Base-by-base conservation (phyloP, 2,113 vertebrate species). In the Blennius ocellaris region DNA sequence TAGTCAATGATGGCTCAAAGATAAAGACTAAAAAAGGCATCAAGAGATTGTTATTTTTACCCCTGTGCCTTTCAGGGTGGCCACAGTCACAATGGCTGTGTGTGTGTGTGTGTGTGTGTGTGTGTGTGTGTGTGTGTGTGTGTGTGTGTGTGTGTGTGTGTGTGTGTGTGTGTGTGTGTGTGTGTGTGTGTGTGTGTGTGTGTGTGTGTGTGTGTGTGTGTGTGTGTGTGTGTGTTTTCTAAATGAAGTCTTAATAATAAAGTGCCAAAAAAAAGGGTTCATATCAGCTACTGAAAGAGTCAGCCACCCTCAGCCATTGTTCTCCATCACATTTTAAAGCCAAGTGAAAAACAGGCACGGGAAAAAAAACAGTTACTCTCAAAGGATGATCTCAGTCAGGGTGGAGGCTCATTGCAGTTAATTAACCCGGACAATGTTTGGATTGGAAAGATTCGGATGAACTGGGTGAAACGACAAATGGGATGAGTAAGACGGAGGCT, bases 341-440 rank as follows among this genome's bases (percentile, higher is more conserved):
- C 5, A 21, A 12, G 12, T 16, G 41, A 15, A 8, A 41, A 48
- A 73, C 48, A 43, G 0, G 0, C 11, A 10, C 12, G 51, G 39
- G 6, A 38, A 6, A 58, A 7, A 44, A 47, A 47, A 81, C 59
- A 40, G 16, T 16, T 3, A 12, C 54, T 12, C 1, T 8, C 14
- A 69, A 57, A 49, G 38, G 2, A 76, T 73, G 45, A 83, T 60
- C 14, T 78, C 75, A 82, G 72, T 39, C 40, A 67, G 79, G 83
- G 78, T 21, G 78, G 78, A 72, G 73, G 45, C 58, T 51, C 21
- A 15, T 73, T 56, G 43, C 43, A 72, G 40, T 61, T 61, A 73
- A 81, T 73, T 51, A 70, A 17, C 6, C 17, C 12, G 40, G 68
- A 80, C 60, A 73, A 11, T 15, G 45, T 54, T 56, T 56, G 9